These are phyloP conservation scores for Ostrea denselamellosa DNA, from an alignment of 1,140 invertebrate genomes.

Conservation along the genomic window DNA sequence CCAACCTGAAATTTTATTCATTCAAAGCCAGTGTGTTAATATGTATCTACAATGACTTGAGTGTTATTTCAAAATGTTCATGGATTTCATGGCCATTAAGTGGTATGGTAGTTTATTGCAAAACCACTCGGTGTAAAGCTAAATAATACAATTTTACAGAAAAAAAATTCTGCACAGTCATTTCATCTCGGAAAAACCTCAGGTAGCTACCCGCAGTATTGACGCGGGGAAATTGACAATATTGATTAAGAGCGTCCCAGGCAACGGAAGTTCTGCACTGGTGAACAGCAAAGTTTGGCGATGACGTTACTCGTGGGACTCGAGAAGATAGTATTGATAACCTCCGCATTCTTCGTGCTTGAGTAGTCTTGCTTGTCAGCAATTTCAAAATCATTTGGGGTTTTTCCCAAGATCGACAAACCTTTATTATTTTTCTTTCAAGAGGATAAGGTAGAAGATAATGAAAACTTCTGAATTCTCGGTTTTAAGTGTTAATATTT, in stretches of 20 bases:
- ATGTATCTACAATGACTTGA: no score
- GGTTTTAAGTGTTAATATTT: no score
- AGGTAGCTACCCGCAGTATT: not conserved
- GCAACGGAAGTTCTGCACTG: conserved; percentile 1
- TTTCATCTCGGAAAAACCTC: not conserved
- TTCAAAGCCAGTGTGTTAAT: not conserved
- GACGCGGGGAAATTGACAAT: not conserved
- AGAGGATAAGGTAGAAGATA: no score
- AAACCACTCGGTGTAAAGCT: not conserved
- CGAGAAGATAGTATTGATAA: not conserved
- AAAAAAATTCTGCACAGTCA: not conserved
- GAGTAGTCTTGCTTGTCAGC: not conserved
- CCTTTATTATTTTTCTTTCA: no score
- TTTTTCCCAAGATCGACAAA: not conserved
- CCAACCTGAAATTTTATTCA: not conserved
- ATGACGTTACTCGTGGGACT: not conserved
- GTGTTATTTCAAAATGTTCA: no score
- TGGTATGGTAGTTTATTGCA: not conserved
- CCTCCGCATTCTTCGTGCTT: not conserved
- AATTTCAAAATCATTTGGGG: not conserved
- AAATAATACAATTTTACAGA: not conserved
- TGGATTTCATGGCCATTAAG: not conserved
- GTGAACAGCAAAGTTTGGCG: not conserved
- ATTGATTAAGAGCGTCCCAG: conserved; percentile 10
- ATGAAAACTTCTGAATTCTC: no score